phyloP scores from a whole-genome alignment of 2,797 vertebrate genomes.

The Rhinophrynus dorsalis region DNA sequence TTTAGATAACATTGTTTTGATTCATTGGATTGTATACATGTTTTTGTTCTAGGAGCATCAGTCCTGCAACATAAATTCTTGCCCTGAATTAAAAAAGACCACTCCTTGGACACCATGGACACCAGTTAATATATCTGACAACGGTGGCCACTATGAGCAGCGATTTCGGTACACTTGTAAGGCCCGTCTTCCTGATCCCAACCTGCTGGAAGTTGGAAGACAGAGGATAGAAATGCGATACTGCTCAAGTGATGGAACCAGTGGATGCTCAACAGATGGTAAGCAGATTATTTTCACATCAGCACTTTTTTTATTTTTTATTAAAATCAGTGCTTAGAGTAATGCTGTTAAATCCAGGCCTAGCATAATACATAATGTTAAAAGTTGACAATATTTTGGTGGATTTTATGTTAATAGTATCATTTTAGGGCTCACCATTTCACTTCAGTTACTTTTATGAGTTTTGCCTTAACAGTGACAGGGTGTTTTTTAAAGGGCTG shows the following conservation, averaged over 20 bases:
- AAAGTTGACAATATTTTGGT: too few relatives aligned
- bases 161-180: conserved; percentile 96
- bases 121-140: conserved; percentile 95
- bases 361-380: too few relatives aligned
- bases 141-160: conserved; percentile 93
- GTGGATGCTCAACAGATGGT: conserved; percentile 93
- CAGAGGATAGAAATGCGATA: conserved; percentile 97
- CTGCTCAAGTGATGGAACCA: conserved; percentile 92
- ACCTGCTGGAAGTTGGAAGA: conserved; percentile 87
- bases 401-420: too few relatives aligned
- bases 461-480: too few relatives aligned
- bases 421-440: too few relatives aligned
- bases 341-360: too few relatives aligned
- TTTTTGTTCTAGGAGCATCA: conserved; percentile 83
- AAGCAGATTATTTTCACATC: conserved; percentile 66
- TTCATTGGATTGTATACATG: too few relatives aligned
- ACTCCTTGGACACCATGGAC: conserved; percentile 98
- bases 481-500: too few relatives aligned
- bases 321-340: too few relatives aligned
- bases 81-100: conserved; percentile 94
- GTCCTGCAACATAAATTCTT: conserved; percentile 86
- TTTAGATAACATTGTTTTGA: too few relatives aligned
- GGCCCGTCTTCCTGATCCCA: conserved; percentile 84
- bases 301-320: too few relatives aligned
- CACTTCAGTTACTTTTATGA: too few relatives aligned